These are phyloP conservation scores for Pseudochirops cupreus DNA, from an alignment of 2,797 vertebrate genomes.

Conservation along the genomic window DNA sequence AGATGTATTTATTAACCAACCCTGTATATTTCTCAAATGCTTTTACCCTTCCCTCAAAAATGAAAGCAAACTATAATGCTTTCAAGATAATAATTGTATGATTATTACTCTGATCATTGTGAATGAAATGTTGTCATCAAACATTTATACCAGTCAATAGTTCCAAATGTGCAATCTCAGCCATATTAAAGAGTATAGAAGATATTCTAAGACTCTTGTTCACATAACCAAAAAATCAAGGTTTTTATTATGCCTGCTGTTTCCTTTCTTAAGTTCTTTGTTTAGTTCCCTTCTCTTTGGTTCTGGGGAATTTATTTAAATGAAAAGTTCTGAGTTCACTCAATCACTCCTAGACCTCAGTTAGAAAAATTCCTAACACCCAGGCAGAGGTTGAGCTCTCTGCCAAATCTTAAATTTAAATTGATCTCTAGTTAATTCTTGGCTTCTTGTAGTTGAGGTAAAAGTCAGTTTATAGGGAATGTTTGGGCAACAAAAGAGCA, in stretches of 20 bases:
- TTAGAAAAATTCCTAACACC: background rate
- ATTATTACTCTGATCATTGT: constrained; percentile 19
- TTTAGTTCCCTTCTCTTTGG: background rate
- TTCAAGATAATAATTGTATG: background rate
- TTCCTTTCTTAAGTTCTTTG: constrained; percentile 62
- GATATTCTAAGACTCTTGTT: constrained; percentile 51
- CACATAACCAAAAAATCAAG: background rate
- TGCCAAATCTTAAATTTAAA: background rate
- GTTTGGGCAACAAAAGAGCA: background rate
- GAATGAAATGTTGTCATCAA: constrained; percentile 54
- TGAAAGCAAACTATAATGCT: background rate
- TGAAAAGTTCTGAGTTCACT: background rate
- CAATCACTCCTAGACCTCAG: background rate
- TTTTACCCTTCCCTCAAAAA: background rate
- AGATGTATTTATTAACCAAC: background rate
- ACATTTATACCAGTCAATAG: constrained; percentile 20
- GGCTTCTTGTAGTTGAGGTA: background rate
- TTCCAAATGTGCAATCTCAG: constrained; percentile 63
- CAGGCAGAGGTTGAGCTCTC: background rate
- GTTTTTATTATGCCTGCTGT: constrained; percentile 59
- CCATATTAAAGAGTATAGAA: constrained; percentile 41
- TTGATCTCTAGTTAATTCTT: background rate
- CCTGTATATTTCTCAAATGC: background rate
- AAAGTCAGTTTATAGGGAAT: background rate
- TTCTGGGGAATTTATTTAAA: background rate